A percentile compares a stretch with the other conserved stretches of the same genome.
Evolutionary conservation across 2,113 vertebrate species (phyloP).

Genomic region (Pituophis catenifer): DNA sequence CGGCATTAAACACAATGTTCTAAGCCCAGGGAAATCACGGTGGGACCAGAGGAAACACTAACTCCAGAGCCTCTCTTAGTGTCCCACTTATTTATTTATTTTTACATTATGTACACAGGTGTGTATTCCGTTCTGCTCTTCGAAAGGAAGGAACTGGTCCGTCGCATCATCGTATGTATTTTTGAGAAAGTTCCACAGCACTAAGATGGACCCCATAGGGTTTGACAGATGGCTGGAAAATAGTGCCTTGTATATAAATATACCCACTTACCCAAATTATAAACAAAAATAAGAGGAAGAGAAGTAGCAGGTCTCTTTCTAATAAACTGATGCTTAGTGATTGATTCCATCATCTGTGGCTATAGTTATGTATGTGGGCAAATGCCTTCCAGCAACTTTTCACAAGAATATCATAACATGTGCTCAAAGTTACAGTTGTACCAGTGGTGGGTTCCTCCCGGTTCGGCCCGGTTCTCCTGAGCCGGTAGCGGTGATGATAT

Average conservation of each 20-base stretch:
- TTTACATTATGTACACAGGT: not conserved
- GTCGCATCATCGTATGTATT: not conserved
- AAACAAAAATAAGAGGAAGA: not conserved
- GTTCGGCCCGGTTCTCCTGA: too few relatives aligned
- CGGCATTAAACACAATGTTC: not conserved
- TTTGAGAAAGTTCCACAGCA: not conserved
- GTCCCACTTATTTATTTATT: not conserved
- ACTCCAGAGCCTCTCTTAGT: not conserved
- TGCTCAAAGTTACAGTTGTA: not conserved
- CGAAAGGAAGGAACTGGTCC: not conserved
- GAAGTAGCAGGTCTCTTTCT: not conserved
- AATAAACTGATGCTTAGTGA: not conserved
- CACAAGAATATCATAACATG: not conserved
- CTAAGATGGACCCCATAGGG: not conserved
- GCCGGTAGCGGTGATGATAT: too few relatives aligned
- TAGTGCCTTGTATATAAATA: not conserved
- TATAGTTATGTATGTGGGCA: not conserved
- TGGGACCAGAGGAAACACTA: not conserved
- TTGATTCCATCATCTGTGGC: not conserved
- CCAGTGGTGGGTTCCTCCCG: too few relatives aligned
- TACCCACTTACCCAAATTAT: not conserved
- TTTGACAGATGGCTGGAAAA: not conserved
- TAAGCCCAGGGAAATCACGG: not conserved
- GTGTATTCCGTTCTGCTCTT: not conserved
- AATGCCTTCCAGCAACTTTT: not conserved